phyloP scores from a whole-genome alignment of 1,140 invertebrate species.

The Drosophila parvula region DNA sequence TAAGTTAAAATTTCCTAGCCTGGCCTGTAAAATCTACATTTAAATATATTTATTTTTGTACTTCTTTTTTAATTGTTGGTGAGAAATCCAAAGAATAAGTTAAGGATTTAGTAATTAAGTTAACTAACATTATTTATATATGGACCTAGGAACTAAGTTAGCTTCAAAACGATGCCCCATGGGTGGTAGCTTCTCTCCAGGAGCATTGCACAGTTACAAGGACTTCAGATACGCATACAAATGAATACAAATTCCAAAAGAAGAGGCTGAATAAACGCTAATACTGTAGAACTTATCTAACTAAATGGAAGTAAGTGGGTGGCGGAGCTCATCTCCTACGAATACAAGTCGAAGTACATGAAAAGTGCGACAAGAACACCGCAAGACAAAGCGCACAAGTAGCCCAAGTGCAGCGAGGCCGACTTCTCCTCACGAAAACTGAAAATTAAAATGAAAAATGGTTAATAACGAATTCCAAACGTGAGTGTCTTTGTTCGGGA shows the following conservation, averaged over 20 bases:
- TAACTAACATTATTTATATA: conserved; percentile 22
- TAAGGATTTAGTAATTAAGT: conserved; percentile 18
- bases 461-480: conserved; percentile 6
- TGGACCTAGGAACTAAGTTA: conserved; percentile 44
- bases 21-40: conserved; percentile 5
- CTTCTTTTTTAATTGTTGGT: conserved; percentile 37
- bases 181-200: conserved; percentile 25
- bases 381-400: conserved; percentile 58
- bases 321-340: conserved; percentile 3
- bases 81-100: conserved; percentile 21
- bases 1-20: background rate
- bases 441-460: conserved; percentile 13
- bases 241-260: conserved; percentile 28
- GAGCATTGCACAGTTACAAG: conserved; percentile 63
- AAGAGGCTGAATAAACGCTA: conserved; percentile 19
- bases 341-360: conserved; percentile 57
- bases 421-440: conserved; percentile 51
- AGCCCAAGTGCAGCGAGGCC: conserved; percentile 56
- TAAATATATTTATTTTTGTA: conserved; percentile 64
- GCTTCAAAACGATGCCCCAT: conserved; percentile 14
- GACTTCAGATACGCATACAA: conserved; percentile 17
- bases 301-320: conserved; percentile 20
- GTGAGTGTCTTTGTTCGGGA: background rate
- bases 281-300: conserved; percentile 55
- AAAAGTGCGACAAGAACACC: conserved; percentile 60